Evolutionary conservation across 2,888 invertebrate species (phyloP), one percentile per base, ranked within the genome.

Genomic region (Mesochorus sp.): DNA sequence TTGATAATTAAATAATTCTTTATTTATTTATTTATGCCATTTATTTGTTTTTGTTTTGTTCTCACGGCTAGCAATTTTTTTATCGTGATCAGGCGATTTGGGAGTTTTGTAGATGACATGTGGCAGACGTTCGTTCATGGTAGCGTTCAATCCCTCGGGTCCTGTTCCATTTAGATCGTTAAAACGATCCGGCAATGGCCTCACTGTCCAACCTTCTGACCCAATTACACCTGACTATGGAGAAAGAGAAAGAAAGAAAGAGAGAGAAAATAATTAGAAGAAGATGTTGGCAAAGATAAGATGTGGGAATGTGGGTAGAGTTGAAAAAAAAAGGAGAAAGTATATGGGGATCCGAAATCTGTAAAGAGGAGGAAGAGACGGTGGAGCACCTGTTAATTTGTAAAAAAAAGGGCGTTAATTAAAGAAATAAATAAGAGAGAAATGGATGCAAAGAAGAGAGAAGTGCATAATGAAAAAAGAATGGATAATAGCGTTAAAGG

Each of bases 61-160:
- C 64, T 59, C 34, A 78, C 78, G 49, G 17, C 17, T 37, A 12
- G 12, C 28, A 10, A 74, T 19, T 21, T 59, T n/a, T 51, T 37
- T 17, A 8, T 0, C 19, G 1, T 67, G 39, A 3, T 59, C 47
- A 3, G 57, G 14, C 12, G 42, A 31, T 53, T 42, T 12, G 1
- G 67, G 61, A 47, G 19, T 79, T 21, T 37, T 72, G 64, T 53
- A 72, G 24, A 80, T 72, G 6, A 80, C 72, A 39, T 80, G 80
- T 14, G 64, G 57, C 10, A 55, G 61, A 31, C 51, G 71, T 31
- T 61, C 53, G 12, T 10, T 37, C 10, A 44, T 24, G 5, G 34
- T 39, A 0, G 8, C n/a, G 42, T 61, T n/a, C n/a, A n/a, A n/a
- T n/a, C n/a, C n/a, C n/a, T n/a, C n/a, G n/a, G n/a, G n/a, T n/a